Percentiles rank a stretch among this genome's conserved stretches.
phyloP scores from a whole-genome alignment of 2,888 invertebrate genomes.

The Orgyia antiqua region DNA sequence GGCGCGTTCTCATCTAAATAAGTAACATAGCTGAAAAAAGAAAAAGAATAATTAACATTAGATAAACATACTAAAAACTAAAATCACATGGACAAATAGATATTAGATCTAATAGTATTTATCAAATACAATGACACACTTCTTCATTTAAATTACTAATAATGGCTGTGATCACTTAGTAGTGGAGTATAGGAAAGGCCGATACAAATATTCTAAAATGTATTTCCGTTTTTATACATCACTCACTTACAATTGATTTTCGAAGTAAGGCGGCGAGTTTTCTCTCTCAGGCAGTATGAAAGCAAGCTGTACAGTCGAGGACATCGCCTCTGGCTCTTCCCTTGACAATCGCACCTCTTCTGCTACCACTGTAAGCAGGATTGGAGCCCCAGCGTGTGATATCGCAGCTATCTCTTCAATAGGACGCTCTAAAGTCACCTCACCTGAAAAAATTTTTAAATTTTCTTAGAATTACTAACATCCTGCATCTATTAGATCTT shows the following conservation, averaged over 20 bases:
- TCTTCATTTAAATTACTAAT: no score
- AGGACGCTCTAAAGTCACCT: conserved; percentile 78
- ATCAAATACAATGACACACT: no score
- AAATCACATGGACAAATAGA: no score
- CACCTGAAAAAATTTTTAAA: conserved; percentile 56
- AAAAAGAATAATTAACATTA: no score
- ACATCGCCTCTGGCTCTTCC: conserved; percentile 87
- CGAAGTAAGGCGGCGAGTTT: conserved; percentile 88
- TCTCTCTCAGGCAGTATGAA: conserved; percentile 88
- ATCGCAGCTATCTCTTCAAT: conserved; percentile 88
- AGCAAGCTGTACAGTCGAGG: conserved; percentile 89
- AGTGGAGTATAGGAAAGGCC: no score
- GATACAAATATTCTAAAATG: no score
- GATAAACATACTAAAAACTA: no score
- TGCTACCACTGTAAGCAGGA: conserved; percentile 89
- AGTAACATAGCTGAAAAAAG: conserved; percentile 81
- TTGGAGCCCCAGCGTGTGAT: conserved; percentile 89
- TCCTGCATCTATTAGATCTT: no score
- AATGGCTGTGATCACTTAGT: no score
- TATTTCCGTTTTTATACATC: no score
- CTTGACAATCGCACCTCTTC: conserved; percentile 88
- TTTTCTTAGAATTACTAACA: no score
- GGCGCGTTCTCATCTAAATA: conserved; percentile 89
- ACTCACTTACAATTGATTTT: conserved; percentile 87
- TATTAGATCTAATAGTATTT: no score